These are phyloP conservation scores for Drosophila chauvacae DNA, from an alignment of 1,140 invertebrate genomes.

Conservation along the genomic window DNA sequence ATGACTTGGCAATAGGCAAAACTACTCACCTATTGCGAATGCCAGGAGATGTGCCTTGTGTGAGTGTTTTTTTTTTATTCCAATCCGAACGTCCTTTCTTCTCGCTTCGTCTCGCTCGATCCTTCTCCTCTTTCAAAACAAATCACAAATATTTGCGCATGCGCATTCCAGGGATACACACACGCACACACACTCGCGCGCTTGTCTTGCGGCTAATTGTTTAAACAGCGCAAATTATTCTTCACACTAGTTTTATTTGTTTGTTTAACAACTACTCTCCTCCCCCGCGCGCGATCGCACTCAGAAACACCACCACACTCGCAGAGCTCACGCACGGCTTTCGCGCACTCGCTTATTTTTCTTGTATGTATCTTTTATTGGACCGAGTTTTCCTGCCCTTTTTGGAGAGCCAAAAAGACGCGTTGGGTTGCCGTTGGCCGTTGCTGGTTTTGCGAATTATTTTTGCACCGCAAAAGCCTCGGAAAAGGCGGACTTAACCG, in stretches of 20 bases:
- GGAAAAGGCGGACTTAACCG: constrained; percentile 12
- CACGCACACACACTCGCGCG: constrained; percentile 17
- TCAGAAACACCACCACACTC: constrained; percentile 28
- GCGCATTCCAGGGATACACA: constrained; percentile 68
- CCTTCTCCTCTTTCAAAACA: constrained; percentile 48
- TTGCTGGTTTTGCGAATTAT: constrained; percentile 31
- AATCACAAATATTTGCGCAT: constrained; percentile 77
- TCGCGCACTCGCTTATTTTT: constrained; percentile 72
- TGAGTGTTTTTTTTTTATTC: constrained; percentile 13
- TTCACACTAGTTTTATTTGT: constrained; percentile 68
- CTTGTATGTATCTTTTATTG: constrained; percentile 82
- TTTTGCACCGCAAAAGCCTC: constrained; percentile 11
- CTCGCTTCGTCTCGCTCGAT: constrained; percentile 10
- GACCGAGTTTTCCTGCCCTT: constrained; percentile 75
- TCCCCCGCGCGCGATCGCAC: constrained; percentile 10
- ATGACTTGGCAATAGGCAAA: constrained; percentile 20
- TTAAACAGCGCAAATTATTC: constrained; percentile 63
- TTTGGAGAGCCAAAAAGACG: constrained; percentile 59
- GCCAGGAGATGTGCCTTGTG: constrained; percentile 3
- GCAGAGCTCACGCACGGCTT: constrained; percentile 47
- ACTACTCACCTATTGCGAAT: constrained; percentile 31
- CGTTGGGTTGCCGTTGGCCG: constrained; percentile 10
- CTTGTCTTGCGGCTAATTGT: constrained; percentile 69
- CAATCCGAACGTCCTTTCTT: constrained; percentile 21
- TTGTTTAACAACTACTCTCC: constrained; percentile 31